Conservation (phyloP, 30 jellyfish, hydroid and myxozoan genomes). For the Clytia hemisphaerica region DNA sequence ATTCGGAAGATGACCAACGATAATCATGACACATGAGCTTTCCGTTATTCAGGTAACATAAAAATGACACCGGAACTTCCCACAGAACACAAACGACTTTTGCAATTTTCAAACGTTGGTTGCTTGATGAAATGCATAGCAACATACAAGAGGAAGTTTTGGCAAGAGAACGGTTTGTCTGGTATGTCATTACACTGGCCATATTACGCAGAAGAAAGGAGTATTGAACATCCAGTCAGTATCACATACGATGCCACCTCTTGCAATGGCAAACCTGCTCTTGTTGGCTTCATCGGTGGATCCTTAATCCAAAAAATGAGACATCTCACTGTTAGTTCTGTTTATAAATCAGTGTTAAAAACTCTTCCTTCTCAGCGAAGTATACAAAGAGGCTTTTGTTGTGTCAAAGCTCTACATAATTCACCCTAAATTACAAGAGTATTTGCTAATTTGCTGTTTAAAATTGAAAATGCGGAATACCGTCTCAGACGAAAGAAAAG, state of each 20-base stretch:
- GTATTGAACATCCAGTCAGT: conserved; percentile 45
- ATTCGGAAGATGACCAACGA: no score
- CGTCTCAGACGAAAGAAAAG: no score
- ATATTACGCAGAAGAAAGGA: conserved; percentile 33
- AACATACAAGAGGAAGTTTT: conserved; percentile 45
- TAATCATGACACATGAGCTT: no score
- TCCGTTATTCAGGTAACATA: conserved; percentile 24
- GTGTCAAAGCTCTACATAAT: no score
- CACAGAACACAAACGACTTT: conserved; percentile 26
- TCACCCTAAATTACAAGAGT: no score
- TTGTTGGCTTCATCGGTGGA: conserved; percentile 48
- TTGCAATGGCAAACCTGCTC: conserved; percentile 47
- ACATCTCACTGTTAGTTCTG: no score
- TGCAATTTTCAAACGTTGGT: conserved; percentile 48
- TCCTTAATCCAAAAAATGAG: no score
- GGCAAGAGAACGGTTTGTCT: conserved; percentile 63
- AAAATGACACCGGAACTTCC: conserved; percentile 49
- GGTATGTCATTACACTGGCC: conserved; percentile 63
- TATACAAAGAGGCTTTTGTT: no score
- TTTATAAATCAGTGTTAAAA: no score
- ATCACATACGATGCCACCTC: conserved; percentile 54
- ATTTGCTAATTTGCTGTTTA: no score
- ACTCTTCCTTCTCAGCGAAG: no score
- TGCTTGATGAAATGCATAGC: conserved; percentile 45
- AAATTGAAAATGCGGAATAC: no score